Percentiles rank a stretch among this genome's conserved stretches.
Conservation (phyloP, 2,888 invertebrate genomes). For the Matsumyia berberina region DNA sequence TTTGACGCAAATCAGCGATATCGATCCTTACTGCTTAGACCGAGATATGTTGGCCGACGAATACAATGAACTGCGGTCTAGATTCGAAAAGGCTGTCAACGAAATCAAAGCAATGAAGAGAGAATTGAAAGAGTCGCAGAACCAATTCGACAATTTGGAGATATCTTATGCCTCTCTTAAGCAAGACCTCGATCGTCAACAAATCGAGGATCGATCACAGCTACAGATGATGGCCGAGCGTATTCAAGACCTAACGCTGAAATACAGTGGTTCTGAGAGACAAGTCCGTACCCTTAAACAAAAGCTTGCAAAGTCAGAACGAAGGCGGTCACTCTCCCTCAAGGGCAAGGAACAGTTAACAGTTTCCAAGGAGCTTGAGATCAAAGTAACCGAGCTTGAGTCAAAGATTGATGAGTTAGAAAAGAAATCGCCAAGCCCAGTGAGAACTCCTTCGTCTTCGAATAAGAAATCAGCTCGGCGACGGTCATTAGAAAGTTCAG, state of each 20-base stretch:
- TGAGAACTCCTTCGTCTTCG: conserved; percentile 25
- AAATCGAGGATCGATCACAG: conserved; percentile 88
- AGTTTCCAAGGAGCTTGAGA: conserved; percentile 93
- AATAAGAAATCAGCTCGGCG: conserved; percentile 83
- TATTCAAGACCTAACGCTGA: conserved; percentile 92
- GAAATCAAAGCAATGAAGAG: conserved; percentile 93
- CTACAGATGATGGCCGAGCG: conserved; percentile 92
- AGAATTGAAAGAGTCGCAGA: conserved; percentile 91
- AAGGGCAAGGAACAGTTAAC: conserved; percentile 93
- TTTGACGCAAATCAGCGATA: conserved; percentile 91
- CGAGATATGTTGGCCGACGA: conserved; percentile 92
- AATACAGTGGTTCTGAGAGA: conserved; percentile 92
- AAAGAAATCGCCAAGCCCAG: conserved; percentile 77
- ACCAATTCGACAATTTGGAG: conserved; percentile 91
- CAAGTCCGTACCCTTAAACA: conserved; percentile 92
- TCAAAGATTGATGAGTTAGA: conserved; percentile 90
- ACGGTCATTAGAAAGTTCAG: conserved; percentile 91
- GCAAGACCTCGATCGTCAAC: conserved; percentile 89
- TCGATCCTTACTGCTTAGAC: conserved; percentile 90
- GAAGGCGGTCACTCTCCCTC: conserved; percentile 91
- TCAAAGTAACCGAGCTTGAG: conserved; percentile 92
- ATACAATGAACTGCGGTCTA: conserved; percentile 89
- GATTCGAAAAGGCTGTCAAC: conserved; percentile 92
- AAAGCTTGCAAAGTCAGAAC: conserved; percentile 91
- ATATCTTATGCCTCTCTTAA: conserved; percentile 90